phyloP scores from a whole-genome alignment of 2,113 vertebrate species.

The Dinomys branickii region DNA sequence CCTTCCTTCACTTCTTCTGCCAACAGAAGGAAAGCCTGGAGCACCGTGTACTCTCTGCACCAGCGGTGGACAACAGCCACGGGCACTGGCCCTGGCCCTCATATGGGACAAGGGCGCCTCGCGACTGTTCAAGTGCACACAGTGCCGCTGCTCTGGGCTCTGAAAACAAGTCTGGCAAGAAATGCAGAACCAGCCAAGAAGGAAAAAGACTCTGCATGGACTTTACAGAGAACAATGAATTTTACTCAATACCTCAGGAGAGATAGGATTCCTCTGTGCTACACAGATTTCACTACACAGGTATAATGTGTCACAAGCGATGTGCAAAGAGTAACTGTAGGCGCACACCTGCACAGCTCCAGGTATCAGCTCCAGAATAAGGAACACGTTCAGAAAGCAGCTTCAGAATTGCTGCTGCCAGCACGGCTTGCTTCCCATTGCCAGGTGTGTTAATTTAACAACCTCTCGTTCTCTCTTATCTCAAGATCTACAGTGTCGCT shows the following conservation, averaged over 20 bases:
- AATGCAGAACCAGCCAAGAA: not conserved
- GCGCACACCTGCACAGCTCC: fast-evolving
- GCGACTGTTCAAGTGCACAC: fast-evolving
- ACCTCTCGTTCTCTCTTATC: not conserved
- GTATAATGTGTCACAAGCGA: not conserved
- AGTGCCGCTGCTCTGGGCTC: not conserved
- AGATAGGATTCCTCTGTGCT: too few relatives aligned
- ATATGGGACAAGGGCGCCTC: not conserved
- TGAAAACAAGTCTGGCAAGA: not conserved
- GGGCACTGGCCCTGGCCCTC: fast-evolving
- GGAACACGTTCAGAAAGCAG: too few relatives aligned
- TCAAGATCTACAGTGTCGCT: not conserved
- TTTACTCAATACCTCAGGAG: not conserved
- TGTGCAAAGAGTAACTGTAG: not conserved
- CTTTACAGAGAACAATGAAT: not conserved
- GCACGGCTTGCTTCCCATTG: fast-evolving
- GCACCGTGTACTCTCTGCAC: not conserved
- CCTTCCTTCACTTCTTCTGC: not conserved
- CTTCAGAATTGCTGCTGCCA: fast-evolving
- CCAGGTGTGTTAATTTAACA: not conserved
- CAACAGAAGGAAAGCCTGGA: not conserved
- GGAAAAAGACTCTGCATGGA: not conserved
- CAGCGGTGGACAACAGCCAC: not conserved
- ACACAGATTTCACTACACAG: not conserved
- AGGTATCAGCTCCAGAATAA: too few relatives aligned